Percentiles rank a stretch among this genome's conserved stretches.
These are phyloP conservation scores for Solen grandis DNA, from an alignment of 1,140 invertebrate species.

Conservation along the genomic window DNA sequence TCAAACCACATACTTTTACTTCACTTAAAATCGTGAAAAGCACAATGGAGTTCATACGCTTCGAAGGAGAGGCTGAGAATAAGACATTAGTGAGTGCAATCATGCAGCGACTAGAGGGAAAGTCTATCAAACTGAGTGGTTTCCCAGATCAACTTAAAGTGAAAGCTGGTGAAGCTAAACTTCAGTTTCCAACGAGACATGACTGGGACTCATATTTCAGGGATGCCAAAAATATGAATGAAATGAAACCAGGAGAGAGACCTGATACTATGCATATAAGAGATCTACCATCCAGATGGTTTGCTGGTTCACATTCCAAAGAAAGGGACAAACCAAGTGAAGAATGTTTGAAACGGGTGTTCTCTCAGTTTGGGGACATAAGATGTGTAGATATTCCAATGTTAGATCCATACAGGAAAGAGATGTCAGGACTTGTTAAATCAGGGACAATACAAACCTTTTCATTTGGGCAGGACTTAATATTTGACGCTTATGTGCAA, in stretches of 20 bases:
- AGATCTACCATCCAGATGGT: conserved; percentile 83
- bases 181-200: conserved; percentile 92
- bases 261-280: conserved; percentile 95
- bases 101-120: conserved; percentile 88
- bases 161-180: conserved; percentile 90
- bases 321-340: conserved; percentile 75
- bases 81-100: conserved; percentile 84
- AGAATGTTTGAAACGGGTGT: conserved; percentile 83
- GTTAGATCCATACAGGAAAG: conserved; percentile 82
- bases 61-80: conserved; percentile 95
- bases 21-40: conserved; percentile 93
- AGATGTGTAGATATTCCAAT: conserved; percentile 93
- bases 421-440: conserved; percentile 91
- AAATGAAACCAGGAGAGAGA: conserved; percentile 96
- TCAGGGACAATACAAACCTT: conserved; percentile 87
- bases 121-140: conserved; percentile 89
- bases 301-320: conserved; percentile 70
- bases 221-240: conserved; percentile 97
- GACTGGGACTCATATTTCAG: conserved; percentile 98
- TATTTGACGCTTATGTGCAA: conserved; percentile 93
- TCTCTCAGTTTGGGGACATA: conserved; percentile 93
- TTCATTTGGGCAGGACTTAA: conserved; percentile 86
- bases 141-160: conserved; percentile 91
- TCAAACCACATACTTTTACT: conserved; percentile 92
- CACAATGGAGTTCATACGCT: conserved; percentile 93